These are phyloP conservation scores for Drosophila aldrichi DNA, from an alignment of 2,888 invertebrate species.

Conservation along the genomic window DNA sequence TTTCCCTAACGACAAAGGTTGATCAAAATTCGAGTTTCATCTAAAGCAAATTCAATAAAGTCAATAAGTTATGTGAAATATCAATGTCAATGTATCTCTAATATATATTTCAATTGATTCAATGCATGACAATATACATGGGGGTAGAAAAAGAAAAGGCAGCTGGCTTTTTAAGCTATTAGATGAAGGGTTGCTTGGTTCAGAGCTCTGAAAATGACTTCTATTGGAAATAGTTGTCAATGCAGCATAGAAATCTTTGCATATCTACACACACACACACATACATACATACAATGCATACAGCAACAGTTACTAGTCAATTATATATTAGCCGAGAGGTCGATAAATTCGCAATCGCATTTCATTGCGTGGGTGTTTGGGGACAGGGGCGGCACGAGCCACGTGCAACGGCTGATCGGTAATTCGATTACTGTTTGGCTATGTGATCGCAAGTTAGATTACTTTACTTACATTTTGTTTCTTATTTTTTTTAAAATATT, in stretches of 20 bases:
- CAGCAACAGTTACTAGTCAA: conserved; percentile 4
- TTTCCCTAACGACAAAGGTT: too few relatives aligned
- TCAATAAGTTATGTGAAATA: background rate
- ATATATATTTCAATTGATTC: background rate
- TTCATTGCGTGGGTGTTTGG: background rate
- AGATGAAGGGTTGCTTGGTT: conserved; percentile 16
- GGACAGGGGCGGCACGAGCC: background rate
- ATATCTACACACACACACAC: background rate
- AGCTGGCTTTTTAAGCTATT: conserved; percentile 31
- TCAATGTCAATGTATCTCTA: too few relatives aligned
- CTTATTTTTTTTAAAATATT: conserved; percentile 11
- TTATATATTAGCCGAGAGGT: conserved; percentile 13
- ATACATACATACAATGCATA: too few relatives aligned
- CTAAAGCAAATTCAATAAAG: background rate
- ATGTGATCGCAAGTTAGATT: background rate
- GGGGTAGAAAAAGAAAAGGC: conserved; percentile 30
- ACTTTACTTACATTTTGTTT: conserved; percentile 40
- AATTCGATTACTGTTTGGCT: too few relatives aligned
- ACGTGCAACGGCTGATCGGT: conserved; percentile 27
- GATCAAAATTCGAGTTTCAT: background rate
- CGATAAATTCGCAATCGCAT: conserved; percentile 8
- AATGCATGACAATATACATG: background rate
- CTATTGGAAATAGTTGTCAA: background rate
- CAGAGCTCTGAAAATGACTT: background rate
- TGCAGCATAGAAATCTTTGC: background rate